phyloP scores from a whole-genome alignment of 2,888 invertebrate genomes.

The Eupithecia vulgata region DNA sequence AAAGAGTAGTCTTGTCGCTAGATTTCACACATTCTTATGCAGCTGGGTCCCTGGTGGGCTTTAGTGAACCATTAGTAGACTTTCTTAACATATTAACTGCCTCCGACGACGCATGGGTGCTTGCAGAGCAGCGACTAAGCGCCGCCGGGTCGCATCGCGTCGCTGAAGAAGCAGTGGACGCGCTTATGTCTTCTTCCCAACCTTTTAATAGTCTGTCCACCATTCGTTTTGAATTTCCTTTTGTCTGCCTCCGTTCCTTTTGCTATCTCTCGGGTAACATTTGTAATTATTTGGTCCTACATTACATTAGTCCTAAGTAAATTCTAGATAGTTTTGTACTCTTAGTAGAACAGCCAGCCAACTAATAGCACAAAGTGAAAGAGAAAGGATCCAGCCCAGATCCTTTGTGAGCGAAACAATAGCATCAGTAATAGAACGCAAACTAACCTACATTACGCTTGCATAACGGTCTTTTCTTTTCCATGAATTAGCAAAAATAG shows the following conservation, averaged over 20 bases:
- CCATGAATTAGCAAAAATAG: slow-evolving; percentile 9
- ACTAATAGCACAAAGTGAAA: slow-evolving; percentile 24
- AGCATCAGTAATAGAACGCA: slow-evolving; percentile 11
- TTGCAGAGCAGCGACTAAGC: too few species aligned
- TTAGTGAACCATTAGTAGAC: too few species aligned
- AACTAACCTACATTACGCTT: slow-evolving; percentile 28
- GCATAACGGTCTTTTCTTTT: slow-evolving; percentile 10
- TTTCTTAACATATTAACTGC: too few species aligned
- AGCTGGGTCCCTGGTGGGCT: too few species aligned
- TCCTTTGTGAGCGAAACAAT: slow-evolving; percentile 32
- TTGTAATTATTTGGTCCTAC: neutral
- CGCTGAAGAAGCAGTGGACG: too few species aligned
- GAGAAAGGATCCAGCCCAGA: slow-evolving; percentile 15
- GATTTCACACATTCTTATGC: neutral
- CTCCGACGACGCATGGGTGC: too few species aligned
- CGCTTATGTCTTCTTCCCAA: neutral
- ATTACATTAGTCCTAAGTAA: neutral
- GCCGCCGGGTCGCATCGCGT: too few species aligned
- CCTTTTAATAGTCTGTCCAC: neutral
- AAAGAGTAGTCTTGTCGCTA: too few species aligned
- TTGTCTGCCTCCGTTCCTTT: neutral
- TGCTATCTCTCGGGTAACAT: neutral
- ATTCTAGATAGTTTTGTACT: neutral
- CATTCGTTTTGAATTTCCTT: neutral
- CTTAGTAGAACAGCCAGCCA: neutral